Base-by-base conservation (phyloP, 1,140 invertebrate species). In the Drosophila sp. region DNA sequence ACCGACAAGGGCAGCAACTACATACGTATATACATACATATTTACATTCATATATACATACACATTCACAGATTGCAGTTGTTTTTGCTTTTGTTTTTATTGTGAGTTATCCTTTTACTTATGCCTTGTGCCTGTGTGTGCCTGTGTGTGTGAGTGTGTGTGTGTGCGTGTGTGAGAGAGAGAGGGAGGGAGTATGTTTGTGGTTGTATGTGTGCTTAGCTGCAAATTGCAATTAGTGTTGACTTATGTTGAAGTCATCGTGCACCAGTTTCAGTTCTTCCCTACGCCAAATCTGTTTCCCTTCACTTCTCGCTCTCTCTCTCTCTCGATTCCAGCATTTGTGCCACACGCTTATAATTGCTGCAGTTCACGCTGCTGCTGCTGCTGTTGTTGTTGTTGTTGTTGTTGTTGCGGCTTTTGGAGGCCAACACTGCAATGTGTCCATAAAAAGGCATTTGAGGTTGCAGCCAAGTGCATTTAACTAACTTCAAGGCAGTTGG, bases 171-270 rank as follows among this genome's bases (percentile, higher is more conserved):
- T 38, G 29, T 36, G 25, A 2, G 27, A 29, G 2, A 29, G 27
- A 29, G 2, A 29, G 27, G 6, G 4, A 29, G 27, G 6, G 46
- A 21, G 46, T 7, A 18, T 50, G 21, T 2, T 21, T 32, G 16
- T 29, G 61, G 29, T 18, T 36, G 25, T 6, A 6, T 50, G 56
- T 66, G 56, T 72, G 74, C 50, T 74, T 77, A 67, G 64, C 77
- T 74, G 70, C 82, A 87, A 87, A 87, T 86, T 87, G 82, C 82
- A 87, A 87, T 87, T 87, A 87, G 82, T 87, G 82, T 82, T 87
- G 82, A 87, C 82, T 87, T 87, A 87, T 87, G 78, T 80, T 80
- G 63, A 64, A 78, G 56, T 79, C 58, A 66, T 78, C 58, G 72
- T 72, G 69, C 70, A 59, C 48, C 69, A 76, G 66, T 54, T 76